A percentile compares a stretch with the other conserved stretches of the same genome.
phyloP scores from a whole-genome alignment of 2,113 vertebrate species.

The Physeter macrocephalus region DNA sequence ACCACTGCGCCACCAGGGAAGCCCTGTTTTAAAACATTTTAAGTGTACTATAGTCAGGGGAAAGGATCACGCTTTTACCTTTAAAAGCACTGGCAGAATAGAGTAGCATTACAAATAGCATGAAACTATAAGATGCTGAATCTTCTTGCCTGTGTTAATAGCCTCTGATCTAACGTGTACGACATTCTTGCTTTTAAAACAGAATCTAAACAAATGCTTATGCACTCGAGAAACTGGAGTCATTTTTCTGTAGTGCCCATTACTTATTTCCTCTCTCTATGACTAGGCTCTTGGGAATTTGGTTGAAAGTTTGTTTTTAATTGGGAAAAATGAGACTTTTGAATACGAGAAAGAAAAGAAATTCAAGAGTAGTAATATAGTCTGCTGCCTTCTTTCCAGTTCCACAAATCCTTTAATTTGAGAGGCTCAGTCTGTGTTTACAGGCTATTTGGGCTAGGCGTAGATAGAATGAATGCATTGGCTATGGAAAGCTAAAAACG shows the following conservation, averaged over 20 bases:
- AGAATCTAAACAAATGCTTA: constrained; percentile 2
- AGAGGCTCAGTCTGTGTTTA: not conserved
- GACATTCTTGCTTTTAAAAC: constrained; percentile 36
- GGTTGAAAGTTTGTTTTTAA: constrained; percentile 27
- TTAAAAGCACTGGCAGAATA: not conserved
- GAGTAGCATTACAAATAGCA: not conserved
- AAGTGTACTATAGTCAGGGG: not conserved
- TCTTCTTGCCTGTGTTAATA: not conserved
- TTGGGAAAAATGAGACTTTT: not conserved
- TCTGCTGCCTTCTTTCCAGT: not conserved
- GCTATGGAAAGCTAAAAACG: not conserved
- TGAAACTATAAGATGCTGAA: not conserved
- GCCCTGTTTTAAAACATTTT: constrained; percentile 16
- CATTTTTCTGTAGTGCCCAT: not conserved
- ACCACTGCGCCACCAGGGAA: too few species aligned
- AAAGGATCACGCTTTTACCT: not conserved
- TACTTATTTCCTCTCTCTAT: constrained; percentile 25
- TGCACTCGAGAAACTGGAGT: not conserved
- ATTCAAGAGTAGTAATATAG: not conserved
- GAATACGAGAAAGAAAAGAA: constrained; percentile 7
- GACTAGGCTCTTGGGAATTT: not conserved
- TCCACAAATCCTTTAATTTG: not conserved
- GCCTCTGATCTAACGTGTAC: not conserved
- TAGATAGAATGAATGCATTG: not conserved
- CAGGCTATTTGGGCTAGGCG: not conserved